Percentiles rank a stretch among this genome's conserved stretches.
phyloP scores from a whole-genome alignment of 35 echinoderm and acorn worm genomes.

The Lytechinus pictus region DNA sequence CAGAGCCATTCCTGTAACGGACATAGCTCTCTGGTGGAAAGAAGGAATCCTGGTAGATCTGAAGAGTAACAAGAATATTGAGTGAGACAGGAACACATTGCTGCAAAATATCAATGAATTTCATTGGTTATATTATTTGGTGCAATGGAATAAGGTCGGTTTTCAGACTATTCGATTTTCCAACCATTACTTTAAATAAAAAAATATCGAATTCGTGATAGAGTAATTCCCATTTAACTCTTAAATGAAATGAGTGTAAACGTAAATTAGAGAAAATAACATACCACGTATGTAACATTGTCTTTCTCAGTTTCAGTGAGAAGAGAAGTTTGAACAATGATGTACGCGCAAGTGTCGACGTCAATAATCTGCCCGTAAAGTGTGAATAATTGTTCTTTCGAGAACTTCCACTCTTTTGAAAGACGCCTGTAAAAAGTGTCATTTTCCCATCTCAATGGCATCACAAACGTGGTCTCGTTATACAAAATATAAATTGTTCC shows the following conservation, averaged over 20 bases:
- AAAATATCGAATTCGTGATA: neutral
- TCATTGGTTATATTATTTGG: neutral
- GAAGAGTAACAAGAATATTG: neutral
- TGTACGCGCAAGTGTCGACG: neutral
- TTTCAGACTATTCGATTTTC: neutral
- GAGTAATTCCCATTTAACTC: neutral
- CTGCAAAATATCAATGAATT: neutral
- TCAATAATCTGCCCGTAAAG: neutral
- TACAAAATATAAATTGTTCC: neutral
- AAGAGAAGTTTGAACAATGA: neutral
- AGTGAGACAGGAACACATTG: neutral
- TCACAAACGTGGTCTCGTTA: neutral
- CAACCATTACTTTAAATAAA: neutral
- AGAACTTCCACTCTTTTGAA: neutral
- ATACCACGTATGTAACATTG: conserved; percentile 18
- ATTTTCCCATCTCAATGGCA: neutral
- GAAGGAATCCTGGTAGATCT: neutral
- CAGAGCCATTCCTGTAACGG: neutral
- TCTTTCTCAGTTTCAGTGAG: neutral
- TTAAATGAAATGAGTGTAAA: neutral
- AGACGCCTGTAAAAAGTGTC: neutral
- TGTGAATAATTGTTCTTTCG: neutral
- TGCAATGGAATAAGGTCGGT: neutral
- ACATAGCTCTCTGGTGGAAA: conserved; percentile 22
- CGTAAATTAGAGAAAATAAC: neutral